phyloP scores from a whole-genome alignment of 2,888 invertebrate genomes.

The Acanthosepion esculentum region DNA sequence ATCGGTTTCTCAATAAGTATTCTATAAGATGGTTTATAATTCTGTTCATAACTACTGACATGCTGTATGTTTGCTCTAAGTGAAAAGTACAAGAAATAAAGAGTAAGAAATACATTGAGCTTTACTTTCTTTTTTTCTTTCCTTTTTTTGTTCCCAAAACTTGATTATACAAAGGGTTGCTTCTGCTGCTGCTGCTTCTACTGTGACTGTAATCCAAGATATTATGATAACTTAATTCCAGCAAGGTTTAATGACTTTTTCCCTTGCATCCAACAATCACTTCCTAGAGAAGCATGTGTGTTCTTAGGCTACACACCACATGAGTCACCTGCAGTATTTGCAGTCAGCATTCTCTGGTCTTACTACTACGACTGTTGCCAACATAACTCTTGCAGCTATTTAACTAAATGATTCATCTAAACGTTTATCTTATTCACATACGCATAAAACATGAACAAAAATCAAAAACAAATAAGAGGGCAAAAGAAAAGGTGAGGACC shows the following conservation, averaged over 20 bases:
- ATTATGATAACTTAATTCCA: background rate
- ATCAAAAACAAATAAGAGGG: background rate
- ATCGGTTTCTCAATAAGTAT: background rate
- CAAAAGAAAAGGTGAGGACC: background rate
- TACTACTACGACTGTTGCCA: slow-evolving; percentile 13
- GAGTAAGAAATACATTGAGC: background rate
- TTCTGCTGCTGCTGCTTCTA: background rate
- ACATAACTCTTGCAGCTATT: background rate
- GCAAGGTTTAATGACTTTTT: background rate
- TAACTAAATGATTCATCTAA: background rate
- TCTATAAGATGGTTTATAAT: background rate
- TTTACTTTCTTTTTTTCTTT: background rate
- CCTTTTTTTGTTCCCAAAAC: background rate
- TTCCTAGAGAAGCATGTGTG: background rate
- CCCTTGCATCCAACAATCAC: background rate
- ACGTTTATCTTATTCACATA: background rate
- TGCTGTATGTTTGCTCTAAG: background rate
- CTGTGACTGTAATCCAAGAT: background rate
- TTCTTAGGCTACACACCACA: background rate
- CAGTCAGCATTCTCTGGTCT: slow-evolving; percentile 11
- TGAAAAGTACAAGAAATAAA: background rate
- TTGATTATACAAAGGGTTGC: background rate
- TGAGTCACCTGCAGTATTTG: slow-evolving; percentile 33
- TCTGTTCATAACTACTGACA: background rate
- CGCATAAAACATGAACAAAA: background rate